Conservation (phyloP, 1,140 invertebrate species). For the Cotesia typhae region DNA sequence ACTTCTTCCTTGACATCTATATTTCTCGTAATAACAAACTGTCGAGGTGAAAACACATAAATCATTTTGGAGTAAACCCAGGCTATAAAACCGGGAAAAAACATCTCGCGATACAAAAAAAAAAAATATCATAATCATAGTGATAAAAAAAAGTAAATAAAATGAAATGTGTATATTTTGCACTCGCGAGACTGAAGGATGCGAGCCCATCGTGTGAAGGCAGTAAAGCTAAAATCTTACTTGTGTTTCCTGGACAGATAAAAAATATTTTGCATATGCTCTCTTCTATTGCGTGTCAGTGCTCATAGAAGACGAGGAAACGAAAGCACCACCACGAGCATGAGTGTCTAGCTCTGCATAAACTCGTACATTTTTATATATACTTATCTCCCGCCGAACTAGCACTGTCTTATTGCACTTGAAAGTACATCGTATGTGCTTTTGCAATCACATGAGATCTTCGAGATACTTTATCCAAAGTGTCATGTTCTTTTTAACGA, state of each 20-base stretch:
- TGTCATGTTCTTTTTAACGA: slow-evolving; percentile 4
- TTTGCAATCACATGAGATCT: slow-evolving; percentile 20
- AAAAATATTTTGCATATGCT: slow-evolving; percentile 48
- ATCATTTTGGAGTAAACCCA: slow-evolving; percentile 42
- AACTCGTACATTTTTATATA: slow-evolving; percentile 1
- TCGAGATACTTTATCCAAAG: slow-evolving; percentile 3
- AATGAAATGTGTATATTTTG: slow-evolving; percentile 52
- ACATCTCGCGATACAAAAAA: neutral
- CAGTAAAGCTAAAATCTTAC: slow-evolving; percentile 42
- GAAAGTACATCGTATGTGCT: neutral
- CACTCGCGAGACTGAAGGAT: slow-evolving; percentile 42
- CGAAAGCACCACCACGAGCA: neutral
- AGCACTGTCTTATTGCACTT: neutral
- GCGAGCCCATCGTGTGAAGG: slow-evolving; percentile 42
- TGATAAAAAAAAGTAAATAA: neutral
- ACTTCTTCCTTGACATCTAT: neutral
- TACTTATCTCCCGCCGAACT: no score
- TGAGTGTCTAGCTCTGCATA: slow-evolving; percentile 19
- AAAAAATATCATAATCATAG: neutral
- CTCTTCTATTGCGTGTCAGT: slow-evolving; percentile 30
- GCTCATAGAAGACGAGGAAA: slow-evolving; percentile 14
- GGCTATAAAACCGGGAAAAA: slow-evolving; percentile 19
- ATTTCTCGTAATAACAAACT: slow-evolving; percentile 19
- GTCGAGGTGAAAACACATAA: slow-evolving; percentile 45
- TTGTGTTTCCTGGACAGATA: slow-evolving; percentile 42